phyloP scores from a whole-genome alignment of 2,797 vertebrate genomes.

The Melanotaenia pygmaea region DNA sequence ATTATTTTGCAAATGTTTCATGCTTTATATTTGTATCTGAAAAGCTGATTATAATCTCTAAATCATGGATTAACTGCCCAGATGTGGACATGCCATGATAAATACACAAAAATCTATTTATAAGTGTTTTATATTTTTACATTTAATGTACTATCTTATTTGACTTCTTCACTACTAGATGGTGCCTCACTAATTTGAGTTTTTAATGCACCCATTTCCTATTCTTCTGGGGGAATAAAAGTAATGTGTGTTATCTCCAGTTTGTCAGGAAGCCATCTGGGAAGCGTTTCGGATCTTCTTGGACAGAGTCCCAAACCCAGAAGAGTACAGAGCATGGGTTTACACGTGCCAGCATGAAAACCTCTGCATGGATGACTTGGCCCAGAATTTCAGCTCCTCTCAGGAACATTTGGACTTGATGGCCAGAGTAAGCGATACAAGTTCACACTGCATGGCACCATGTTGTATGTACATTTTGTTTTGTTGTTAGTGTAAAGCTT shows the following conservation, averaged over 20 bases:
- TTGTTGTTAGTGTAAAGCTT: background rate
- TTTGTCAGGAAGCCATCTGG: slow-evolving; percentile 97
- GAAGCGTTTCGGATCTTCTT: slow-evolving; percentile 94
- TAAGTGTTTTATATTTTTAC: background rate
- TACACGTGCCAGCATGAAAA: slow-evolving; percentile 90
- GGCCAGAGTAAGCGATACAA: slow-evolving; percentile 83
- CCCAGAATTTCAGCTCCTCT: slow-evolving; percentile 92
- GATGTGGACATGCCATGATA: slow-evolving; percentile 3
- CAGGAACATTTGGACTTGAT: slow-evolving; percentile 92
- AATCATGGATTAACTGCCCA: slow-evolving; percentile 3
- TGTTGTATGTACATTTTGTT: background rate
- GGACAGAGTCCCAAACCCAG: slow-evolving; percentile 91
- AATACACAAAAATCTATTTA: background rate
- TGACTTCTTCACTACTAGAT: background rate
- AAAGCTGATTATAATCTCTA: background rate
- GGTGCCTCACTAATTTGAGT: background rate
- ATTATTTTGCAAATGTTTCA: background rate
- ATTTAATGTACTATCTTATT: too few species aligned
- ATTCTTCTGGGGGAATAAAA: background rate
- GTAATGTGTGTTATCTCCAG: slow-evolving; percentile 69
- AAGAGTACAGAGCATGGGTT: slow-evolving; percentile 92
- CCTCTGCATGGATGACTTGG: slow-evolving; percentile 93
- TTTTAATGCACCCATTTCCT: background rate
- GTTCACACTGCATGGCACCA: background rate
- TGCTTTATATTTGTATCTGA: background rate